These are phyloP conservation scores for Aphelocoma californica DNA, from an alignment of 2,797 vertebrate species.

Conservation along the genomic window DNA sequence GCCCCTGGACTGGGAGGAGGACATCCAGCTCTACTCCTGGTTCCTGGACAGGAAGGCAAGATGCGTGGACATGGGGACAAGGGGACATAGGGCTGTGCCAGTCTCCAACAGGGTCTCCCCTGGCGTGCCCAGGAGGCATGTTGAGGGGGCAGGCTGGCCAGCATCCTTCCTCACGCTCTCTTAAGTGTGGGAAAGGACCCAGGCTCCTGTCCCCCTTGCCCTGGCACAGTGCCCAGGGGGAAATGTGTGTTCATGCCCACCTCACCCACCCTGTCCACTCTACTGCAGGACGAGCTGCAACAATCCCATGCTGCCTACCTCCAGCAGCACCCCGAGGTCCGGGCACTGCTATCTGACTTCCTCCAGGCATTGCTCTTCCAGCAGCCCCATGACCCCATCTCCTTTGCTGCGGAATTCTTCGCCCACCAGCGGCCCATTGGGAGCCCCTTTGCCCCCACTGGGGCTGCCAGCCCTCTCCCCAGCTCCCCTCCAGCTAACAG, in stretches of 20 bases:
- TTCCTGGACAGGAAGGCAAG: conserved; percentile 90
- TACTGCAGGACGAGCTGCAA: conserved; percentile 83
- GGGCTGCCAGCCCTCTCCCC: neutral
- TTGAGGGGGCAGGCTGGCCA: neutral
- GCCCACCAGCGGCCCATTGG: neutral
- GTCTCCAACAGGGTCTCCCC: neutral
- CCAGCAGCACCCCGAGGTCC: conserved; percentile 85
- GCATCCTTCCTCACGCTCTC: neutral
- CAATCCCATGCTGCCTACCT: conserved; percentile 80
- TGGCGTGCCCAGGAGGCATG: neutral
- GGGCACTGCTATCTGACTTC: conserved; percentile 84
- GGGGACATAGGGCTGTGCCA: neutral
- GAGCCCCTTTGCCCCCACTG: neutral
- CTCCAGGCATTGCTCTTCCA: conserved; percentile 86
- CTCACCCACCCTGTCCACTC: neutral
- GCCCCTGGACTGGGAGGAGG: conserved; percentile 85
- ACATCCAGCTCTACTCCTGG: conserved; percentile 82
- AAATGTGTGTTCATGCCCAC: neutral
- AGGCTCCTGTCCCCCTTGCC: neutral
- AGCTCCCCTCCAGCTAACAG: neutral
- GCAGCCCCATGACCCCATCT: conserved; percentile 81
- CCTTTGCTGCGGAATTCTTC: conserved; percentile 87
- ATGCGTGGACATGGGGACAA: conserved; percentile 76
- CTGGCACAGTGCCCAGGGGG: rapidly evolving
- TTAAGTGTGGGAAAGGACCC: neutral